These are phyloP conservation scores for Ornithoptera priamus DNA, from an alignment of 2,888 invertebrate species.

Conservation along the genomic window DNA sequence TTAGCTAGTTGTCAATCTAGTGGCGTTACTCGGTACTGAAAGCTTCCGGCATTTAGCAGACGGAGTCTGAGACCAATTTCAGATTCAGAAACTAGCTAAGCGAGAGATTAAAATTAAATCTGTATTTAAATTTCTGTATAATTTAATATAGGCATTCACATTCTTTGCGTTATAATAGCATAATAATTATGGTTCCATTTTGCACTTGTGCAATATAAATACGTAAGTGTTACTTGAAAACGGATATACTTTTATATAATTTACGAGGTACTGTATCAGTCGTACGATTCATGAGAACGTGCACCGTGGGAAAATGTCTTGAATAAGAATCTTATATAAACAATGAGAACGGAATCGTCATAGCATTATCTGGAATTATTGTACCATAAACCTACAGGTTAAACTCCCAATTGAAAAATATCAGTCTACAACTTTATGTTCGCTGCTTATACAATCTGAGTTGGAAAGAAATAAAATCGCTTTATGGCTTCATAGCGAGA, in stretches of 20 bases:
- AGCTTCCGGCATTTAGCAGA: constrained; percentile 58
- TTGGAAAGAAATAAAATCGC: constrained; percentile 58
- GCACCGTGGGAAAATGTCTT: background rate
- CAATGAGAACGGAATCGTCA: background rate
- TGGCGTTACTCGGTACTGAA: constrained; percentile 40
- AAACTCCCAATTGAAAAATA: background rate
- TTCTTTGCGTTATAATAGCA: background rate
- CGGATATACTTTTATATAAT: background rate
- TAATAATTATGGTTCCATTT: background rate
- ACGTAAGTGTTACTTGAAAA: background rate
- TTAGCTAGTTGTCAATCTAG: constrained; percentile 53
- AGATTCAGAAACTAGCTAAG: background rate
- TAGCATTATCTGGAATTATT: background rate
- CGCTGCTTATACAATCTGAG: constrained; percentile 29
- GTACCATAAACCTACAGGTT: background rate
- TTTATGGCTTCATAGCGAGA: constrained; percentile 61
- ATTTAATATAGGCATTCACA: background rate
- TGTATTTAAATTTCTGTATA: background rate
- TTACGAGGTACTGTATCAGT: background rate
- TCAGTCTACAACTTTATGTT: too few relatives aligned
- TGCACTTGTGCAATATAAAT: background rate
- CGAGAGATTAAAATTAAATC: constrained; percentile 15
- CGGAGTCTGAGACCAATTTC: constrained; percentile 32
- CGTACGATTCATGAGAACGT: background rate
- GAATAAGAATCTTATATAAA: background rate